Percentiles rank a stretch among this genome's conserved stretches.
These are phyloP conservation scores for Bolinopsis microptera DNA, from an alignment of 37 sponge, comb jelly and placozoan species.

Conservation along the genomic window DNA sequence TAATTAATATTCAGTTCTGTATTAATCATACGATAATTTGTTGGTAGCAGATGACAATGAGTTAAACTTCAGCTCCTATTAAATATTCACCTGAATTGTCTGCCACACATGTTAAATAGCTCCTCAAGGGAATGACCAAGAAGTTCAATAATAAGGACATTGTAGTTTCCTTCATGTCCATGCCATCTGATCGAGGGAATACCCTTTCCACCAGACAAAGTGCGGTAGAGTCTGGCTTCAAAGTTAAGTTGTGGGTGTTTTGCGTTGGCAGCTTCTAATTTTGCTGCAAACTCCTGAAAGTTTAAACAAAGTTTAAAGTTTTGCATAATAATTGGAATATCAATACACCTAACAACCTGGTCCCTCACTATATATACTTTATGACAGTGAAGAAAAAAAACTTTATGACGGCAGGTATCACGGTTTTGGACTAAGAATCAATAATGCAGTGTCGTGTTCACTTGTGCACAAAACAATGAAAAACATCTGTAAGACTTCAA, in stretches of 20 bases:
- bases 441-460: too few relatives aligned
- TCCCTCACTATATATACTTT: too few relatives aligned
- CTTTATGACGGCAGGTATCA: too few relatives aligned
- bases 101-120: conserved; percentile 50
- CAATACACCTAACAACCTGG: background rate
- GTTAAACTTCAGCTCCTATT: background rate
- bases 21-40: too few relatives aligned
- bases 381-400: too few relatives aligned
- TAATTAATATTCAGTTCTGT: too few relatives aligned
- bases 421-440: too few relatives aligned
- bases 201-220: conserved; percentile 32
- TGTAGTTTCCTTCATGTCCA: conserved; percentile 56
- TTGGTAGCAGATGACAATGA: background rate
- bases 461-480: too few relatives aligned
- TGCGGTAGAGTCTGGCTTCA: conserved; percentile 39
- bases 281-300: conserved; percentile 59
- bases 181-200: conserved; percentile 61
- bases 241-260: conserved; percentile 51
- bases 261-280: conserved; percentile 38
- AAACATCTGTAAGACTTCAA: too few relatives aligned
- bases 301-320: background rate
- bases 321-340: background rate
- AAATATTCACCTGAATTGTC: conserved; percentile 35
- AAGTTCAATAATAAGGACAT: conserved; percentile 61
- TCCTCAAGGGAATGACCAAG: conserved; percentile 58